Percentiles rank a stretch among this genome's conserved stretches.
These are phyloP conservation scores for Apoda limacodes DNA, from an alignment of 2,888 invertebrate species.

Conservation along the genomic window DNA sequence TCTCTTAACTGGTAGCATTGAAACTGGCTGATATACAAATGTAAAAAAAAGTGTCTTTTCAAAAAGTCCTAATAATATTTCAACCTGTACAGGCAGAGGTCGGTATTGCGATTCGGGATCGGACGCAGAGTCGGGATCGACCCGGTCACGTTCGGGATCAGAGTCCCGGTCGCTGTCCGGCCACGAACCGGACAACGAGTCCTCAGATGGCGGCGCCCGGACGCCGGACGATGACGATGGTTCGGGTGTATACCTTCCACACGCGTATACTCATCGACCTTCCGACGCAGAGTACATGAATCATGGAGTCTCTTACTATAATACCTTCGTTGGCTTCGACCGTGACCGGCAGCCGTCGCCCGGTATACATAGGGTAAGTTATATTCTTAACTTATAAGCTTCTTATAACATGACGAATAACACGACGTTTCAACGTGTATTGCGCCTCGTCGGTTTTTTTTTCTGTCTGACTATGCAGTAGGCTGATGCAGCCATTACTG, in stretches of 20 bases:
- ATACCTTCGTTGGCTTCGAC: conserved; percentile 71
- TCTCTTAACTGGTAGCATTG: too few relatives aligned
- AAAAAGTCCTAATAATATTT: conserved; percentile 11
- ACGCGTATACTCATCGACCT: conserved; percentile 64
- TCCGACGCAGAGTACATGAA: conserved; percentile 61
- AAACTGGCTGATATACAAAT: too few relatives aligned
- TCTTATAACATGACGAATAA: too few relatives aligned
- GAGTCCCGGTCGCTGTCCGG: conserved; percentile 80
- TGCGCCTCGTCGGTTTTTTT: too few relatives aligned
- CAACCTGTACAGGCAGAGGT: conserved; percentile 75
- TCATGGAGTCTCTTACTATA: conserved; percentile 71
- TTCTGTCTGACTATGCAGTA: too few relatives aligned
- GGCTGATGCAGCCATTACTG: too few relatives aligned
- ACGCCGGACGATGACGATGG: conserved; percentile 77
- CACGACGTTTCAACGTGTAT: too few relatives aligned
- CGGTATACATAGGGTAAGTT: conserved; percentile 61
- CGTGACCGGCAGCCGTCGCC: conserved; percentile 55
- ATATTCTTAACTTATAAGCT: too few relatives aligned
- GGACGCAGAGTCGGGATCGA: conserved; percentile 76
- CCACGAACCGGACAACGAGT: conserved; percentile 82
- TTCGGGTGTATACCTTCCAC: conserved; percentile 73
- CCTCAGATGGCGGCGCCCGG: conserved; percentile 78
- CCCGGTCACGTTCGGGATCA: conserved; percentile 58
- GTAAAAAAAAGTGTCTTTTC: neutral
- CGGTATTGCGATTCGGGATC: conserved; percentile 71